Evolutionary conservation across 92 coral and sea anemone species (phyloP), one percentile per base, ranked within the genome.

Genomic region (Zoanthus gigantus): DNA sequence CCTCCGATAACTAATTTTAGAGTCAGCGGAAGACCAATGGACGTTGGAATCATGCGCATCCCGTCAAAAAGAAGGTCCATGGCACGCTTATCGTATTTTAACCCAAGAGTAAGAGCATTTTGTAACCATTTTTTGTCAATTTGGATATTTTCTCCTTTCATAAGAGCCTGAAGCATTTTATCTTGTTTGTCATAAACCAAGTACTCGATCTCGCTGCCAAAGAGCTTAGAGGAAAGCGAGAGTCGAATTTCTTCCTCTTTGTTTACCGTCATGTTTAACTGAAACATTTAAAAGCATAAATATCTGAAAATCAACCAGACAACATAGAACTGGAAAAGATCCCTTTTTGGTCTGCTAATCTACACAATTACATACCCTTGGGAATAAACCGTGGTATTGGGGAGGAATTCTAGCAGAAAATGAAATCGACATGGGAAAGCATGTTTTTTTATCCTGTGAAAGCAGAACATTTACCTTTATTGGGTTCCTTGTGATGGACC

Each of bases 41-140:
- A 84, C 17, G 94, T 91, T 32, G 94, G 91, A 15, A 91, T 58
- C 14, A 67, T 87, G 32, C 78, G 84, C 91, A 77, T 88, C 58
- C 89, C 88, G 44, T 91, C 85, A 48, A 91, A 81, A 48, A 91
- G 89, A 60, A 87, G 74, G 53, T 91, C 94, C 69, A 77, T 75
- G 5, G 91, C 94, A 29, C 79, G 76, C 30, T 87, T 65, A 65
- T 91, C 89, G 34, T 82, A 84, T 34, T 83, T 76, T 88, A 83
- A 82, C 47, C 94, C 93, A 23, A 89, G 79, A 14, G 18, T 48
- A 7, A 90, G 88, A 13, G 88, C 37, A 86, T 90, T 90, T n/a
- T 80, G 53, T 83, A 85, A 87, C 93, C 93, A 90, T 75, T 90
- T 76, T 82, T 74, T 90, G 81, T 90, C 93, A 9, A 87, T 4